These are phyloP conservation scores for Sepioteuthis lessoniana DNA, from an alignment of 2,888 invertebrate species.

Conservation along the genomic window DNA sequence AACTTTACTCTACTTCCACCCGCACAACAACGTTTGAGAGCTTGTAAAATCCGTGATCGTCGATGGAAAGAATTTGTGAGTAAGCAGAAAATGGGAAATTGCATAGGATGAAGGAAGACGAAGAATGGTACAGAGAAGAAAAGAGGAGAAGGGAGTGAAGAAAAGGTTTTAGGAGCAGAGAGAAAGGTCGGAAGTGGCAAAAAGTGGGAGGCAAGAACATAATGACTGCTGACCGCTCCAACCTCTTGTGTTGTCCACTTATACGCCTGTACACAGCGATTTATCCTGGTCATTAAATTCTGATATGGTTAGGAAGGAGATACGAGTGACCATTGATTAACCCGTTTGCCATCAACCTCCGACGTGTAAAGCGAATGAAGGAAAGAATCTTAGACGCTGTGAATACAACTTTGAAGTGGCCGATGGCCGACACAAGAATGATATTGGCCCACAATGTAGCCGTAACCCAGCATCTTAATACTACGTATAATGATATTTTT, in stretches of 20 bases:
- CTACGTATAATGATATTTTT: no score
- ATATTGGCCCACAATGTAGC: no score
- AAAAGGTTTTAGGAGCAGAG: background rate
- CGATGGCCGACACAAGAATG: no score
- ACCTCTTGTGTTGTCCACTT: background rate
- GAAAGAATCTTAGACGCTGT: background rate
- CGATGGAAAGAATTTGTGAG: background rate
- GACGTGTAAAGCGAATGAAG: background rate
- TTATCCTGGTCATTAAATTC: constrained; percentile 11
- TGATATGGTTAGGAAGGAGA: background rate
- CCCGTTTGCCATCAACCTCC: background rate
- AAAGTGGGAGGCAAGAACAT: background rate
- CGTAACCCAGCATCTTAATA: no score
- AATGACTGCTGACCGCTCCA: background rate
- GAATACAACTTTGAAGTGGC: no score
- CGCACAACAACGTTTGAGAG: background rate
- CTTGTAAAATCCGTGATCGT: background rate
- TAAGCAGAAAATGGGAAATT: background rate
- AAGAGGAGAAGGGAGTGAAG: background rate
- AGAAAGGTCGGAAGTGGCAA: no score
- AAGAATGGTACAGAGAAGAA: background rate
- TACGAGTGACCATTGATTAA: background rate
- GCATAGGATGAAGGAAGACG: background rate
- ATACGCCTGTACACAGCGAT: background rate
- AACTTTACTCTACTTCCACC: background rate